Evolutionary conservation across 2,888 invertebrate species (phyloP).

Genomic region (Paralinhomoeus sp.): DNA sequence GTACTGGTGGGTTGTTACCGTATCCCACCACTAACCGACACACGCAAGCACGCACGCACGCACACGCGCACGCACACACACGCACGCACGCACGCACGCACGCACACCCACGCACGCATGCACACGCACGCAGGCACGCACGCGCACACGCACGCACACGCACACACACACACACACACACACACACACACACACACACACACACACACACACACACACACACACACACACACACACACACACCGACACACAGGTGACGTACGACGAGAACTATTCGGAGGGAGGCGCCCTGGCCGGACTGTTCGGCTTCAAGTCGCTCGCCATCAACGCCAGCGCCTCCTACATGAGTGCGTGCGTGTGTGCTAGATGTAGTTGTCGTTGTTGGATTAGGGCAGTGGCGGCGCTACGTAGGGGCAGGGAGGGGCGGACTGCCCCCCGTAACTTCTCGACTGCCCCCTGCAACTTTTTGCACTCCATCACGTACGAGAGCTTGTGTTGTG

Average conservation of each 20-base stretch:
- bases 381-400: too few relatives aligned
- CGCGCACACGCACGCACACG: slow-evolving; percentile 7
- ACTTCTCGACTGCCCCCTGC: too few relatives aligned
- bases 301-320: slow-evolving; percentile 26
- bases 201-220: slow-evolving; percentile 23
- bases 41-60: too few relatives aligned
- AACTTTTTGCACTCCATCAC: too few relatives aligned
- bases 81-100: too few relatives aligned
- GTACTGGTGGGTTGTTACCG: slow-evolving; percentile 23
- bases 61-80: too few relatives aligned
- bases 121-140: too few relatives aligned
- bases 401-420: not conserved
- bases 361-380: too few relatives aligned
- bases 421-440: too few relatives aligned
- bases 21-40: not conserved
- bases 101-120: too few relatives aligned
- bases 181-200: slow-evolving; percentile 27
- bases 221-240: slow-evolving; percentile 22
- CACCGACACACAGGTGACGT: slow-evolving; percentile 10
- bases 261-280: slow-evolving; percentile 26
- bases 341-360: slow-evolving; percentile 16
- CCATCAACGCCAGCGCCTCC: slow-evolving; percentile 21
- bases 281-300: slow-evolving; percentile 26
- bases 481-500: too few relatives aligned
- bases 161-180: slow-evolving; percentile 27